Base-by-base conservation (phyloP, 2,888 invertebrate genomes). In the Rhorus exstirpatorius region DNA sequence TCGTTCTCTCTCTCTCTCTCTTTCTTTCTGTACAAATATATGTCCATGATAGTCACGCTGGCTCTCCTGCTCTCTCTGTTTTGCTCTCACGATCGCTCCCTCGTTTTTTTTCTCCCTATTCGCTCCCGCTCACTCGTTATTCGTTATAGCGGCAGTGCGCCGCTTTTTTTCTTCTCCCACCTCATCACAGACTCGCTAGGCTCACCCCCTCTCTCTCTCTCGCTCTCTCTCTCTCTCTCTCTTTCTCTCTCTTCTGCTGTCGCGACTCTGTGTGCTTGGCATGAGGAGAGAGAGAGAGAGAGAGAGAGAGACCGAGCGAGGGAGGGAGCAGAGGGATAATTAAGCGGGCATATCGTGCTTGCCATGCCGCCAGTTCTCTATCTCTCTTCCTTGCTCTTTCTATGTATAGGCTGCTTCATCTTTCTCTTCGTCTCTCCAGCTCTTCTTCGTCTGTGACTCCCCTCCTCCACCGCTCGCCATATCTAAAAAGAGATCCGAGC, bases 311-410 rank as follows among this genome's bases (percentile, higher is more conserved):
- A 70, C 21, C 17, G 79, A 26, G 41, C 65, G 79, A 81, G 65
- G 24, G 65, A 35, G 10, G 51, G 61, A 61, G 85, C 81, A 58
- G 70, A 70, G 70, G 70, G 70, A 70, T 91, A 92, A 92, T 92
- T 92, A 92, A 92, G 90, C 90, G 90, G 88, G 91, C 90, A 90
- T 90, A 91, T 91, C 89, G 88, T 86, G 55, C 79, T 70, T 63
- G 51, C 51, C 46, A 65, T 44, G 49, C 63, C 58, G 55, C 70
- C 58, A 31, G 44, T 35, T 55, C n/a, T 65, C 61, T 68, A 24
- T 41, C 46, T 76, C 76, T 79, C 77, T 49, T 14, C n/a, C 61
- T 61, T 51, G 38, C 55, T 76, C 41, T 46, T 38, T 41, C 24
- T 10, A 61, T 63, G 2, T 53, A 17, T 74, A 19, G 51, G 7